A percentile compares a stretch with the other conserved stretches of the same genome.
Evolutionary conservation across 2,797 vertebrate genomes (phyloP).

Genomic region (Propithecus perrieri): DNA sequence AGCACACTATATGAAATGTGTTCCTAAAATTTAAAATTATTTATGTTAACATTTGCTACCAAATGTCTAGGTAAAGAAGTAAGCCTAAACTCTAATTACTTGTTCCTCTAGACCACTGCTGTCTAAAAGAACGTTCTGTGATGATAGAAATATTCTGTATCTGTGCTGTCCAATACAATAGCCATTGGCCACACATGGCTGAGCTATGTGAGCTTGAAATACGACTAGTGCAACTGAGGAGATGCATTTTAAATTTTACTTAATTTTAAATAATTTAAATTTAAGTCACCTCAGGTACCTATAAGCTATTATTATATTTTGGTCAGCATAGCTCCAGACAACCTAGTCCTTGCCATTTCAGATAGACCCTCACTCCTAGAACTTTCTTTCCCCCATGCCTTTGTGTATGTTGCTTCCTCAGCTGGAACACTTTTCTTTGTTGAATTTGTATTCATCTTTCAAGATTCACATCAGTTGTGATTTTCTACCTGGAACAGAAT

Average conservation of each 20-base stretch:
- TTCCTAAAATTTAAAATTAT: not conserved
- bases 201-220: not conserved
- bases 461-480: not conserved
- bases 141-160: not conserved
- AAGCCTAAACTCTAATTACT: not conserved
- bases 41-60: not conserved
- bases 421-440: not conserved
- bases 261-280: not conserved
- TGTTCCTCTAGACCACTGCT: not conserved
- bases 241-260: not conserved
- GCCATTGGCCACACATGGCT: not conserved
- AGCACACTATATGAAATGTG: not conserved
- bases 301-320: not conserved
- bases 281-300: not conserved
- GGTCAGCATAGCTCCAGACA: not conserved
- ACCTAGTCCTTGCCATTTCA: not conserved
- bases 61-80: not conserved
- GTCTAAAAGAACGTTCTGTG: not conserved
- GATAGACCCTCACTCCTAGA: not conserved
- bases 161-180: not conserved
- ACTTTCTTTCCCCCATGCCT: not conserved
- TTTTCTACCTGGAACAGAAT: not conserved
- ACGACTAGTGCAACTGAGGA: not conserved
- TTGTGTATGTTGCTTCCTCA: not conserved
- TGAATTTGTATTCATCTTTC: not conserved